These are phyloP conservation scores for Sternarchorhynchus goeldii DNA, from an alignment of 2,797 vertebrate genomes.

Conservation along the genomic window DNA sequence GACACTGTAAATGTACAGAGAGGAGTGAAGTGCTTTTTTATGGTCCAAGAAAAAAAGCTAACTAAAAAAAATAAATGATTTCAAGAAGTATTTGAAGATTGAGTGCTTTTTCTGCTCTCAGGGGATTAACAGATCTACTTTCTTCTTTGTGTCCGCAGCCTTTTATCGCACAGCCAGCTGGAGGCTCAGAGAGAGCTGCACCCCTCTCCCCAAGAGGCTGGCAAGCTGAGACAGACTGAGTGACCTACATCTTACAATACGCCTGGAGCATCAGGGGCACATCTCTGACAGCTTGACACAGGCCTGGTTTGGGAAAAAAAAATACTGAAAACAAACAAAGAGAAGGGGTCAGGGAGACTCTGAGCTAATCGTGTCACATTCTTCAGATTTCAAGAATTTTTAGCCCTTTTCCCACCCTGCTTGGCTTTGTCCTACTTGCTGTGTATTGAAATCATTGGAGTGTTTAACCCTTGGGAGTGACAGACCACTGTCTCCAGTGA, in stretches of 20 bases:
- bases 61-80: conserved; percentile 28
- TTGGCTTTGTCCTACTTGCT: conserved; percentile 46
- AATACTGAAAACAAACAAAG: conserved; percentile 51
- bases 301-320: conserved; percentile 45
- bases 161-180: conserved; percentile 63
- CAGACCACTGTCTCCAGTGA: conserved; percentile 27
- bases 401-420: conserved; percentile 2
- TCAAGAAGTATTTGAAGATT: conserved; percentile 26
- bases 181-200: conserved; percentile 55
- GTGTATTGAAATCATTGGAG: conserved; percentile 27
- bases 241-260: conserved; percentile 73
- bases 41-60: conserved; percentile 13
- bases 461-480: conserved; percentile 22
- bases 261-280: conserved; percentile 65
- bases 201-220: conserved; percentile 67
- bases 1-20: conserved; percentile 32
- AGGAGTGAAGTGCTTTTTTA: conserved; percentile 17
- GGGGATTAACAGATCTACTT: conserved; percentile 63
- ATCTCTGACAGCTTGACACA: conserved; percentile 53
- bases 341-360: conserved; percentile 44
- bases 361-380: conserved; percentile 33
- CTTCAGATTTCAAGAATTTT: conserved; percentile 49
- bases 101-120: conserved; percentile 42
- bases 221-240: conserved; percentile 70
- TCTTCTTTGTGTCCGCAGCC: conserved; percentile 67